phyloP scores from a whole-genome alignment of 2,888 invertebrate species.

The Macrosoma leucophasiata region DNA sequence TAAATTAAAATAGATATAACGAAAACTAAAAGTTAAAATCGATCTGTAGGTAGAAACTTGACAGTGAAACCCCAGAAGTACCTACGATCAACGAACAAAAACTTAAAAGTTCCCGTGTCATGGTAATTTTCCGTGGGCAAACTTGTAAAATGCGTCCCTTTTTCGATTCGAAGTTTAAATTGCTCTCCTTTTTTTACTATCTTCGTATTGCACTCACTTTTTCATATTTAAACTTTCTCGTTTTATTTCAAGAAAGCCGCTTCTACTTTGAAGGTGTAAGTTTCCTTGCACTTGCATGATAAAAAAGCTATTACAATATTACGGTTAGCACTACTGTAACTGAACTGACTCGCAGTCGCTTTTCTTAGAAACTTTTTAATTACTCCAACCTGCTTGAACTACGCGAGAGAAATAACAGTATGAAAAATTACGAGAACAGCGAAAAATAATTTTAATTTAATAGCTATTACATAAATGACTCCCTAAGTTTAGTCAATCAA shows the following conservation, averaged over 20 bases:
- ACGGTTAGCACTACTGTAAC: constrained; percentile 18
- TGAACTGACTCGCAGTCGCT: no score
- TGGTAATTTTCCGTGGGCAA: constrained; percentile 54
- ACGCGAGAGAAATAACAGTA: no score
- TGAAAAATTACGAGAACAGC: no score
- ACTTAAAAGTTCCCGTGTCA: constrained; percentile 44
- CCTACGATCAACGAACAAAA: constrained; percentile 28
- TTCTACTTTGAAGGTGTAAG: constrained; percentile 33
- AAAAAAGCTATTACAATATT: constrained; percentile 30
- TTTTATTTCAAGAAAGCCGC: constrained; percentile 61
- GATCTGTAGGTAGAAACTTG: no score
- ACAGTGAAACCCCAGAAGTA: no score
- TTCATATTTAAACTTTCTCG: constrained; percentile 71
- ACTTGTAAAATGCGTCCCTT: constrained; percentile 60
- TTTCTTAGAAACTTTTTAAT: no score
- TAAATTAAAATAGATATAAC: no score
- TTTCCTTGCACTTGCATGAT: constrained; percentile 34
- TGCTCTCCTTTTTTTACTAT: constrained; percentile 70
- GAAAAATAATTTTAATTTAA: no score
- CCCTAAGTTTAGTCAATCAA: no score
- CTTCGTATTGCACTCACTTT: constrained; percentile 60
- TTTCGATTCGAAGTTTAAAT: constrained; percentile 62
- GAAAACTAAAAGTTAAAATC: no score
- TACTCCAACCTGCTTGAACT: no score
- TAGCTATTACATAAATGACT: no score